Evolutionary conservation across 2,113 vertebrate species (phyloP).

Genomic region (Natator depressus): DNA sequence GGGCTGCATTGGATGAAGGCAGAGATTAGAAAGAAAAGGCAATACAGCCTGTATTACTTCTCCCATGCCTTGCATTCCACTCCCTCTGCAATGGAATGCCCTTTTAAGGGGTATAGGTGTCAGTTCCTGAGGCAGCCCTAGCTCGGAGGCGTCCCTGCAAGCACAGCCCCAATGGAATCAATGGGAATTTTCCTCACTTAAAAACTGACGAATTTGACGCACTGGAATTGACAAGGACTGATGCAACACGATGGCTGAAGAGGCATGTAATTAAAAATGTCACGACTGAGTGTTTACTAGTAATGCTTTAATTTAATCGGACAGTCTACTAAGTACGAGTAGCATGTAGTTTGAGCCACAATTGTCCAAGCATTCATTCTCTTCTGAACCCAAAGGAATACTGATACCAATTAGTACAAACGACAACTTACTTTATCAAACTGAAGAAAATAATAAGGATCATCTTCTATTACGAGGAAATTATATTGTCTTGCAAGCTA

Average conservation of each 20-base stretch:
- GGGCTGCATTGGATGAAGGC: background rate
- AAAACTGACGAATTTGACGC: background rate
- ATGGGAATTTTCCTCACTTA: background rate
- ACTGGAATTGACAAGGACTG: background rate
- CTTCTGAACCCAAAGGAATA: background rate
- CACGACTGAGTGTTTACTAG: background rate
- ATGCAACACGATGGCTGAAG: background rate
- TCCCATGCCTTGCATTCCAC: background rate
- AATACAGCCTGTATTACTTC: background rate
- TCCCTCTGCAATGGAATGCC: background rate
- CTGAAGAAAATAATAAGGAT: conserved; percentile 97
- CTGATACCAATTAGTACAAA: background rate
- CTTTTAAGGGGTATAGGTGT: background rate
- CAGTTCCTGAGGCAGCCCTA: background rate
- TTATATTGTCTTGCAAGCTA: conserved; percentile 92
- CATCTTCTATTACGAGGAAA: conserved; percentile 96
- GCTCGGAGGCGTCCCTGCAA: accelerated
- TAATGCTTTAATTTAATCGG: background rate
- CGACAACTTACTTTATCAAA: conserved; percentile 88
- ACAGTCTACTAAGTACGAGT: background rate
- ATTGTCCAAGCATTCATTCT: background rate
- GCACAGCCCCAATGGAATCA: background rate
- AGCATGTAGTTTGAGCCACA: background rate
- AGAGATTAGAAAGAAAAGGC: background rate
- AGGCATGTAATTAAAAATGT: background rate